Percentiles rank a stretch among this genome's conserved stretches.
Conservation (phyloP, 2,113 vertebrate genomes). For the zebrafish (Danio rerio) region DNA sequence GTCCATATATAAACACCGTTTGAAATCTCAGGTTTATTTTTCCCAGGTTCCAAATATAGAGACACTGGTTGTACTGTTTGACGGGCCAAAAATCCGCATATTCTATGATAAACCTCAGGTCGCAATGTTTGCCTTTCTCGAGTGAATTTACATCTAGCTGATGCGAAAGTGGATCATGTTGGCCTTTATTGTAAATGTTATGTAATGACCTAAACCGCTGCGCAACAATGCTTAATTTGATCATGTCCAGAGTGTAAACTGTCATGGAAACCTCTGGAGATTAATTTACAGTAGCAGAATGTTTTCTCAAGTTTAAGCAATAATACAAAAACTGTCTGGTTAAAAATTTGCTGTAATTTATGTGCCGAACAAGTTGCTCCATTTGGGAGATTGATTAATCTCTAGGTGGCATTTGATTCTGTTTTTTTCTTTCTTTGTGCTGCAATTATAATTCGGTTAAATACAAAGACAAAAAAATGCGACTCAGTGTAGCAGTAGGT, state of each 20-base stretch:
- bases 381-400: not conserved
- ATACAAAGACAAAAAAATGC: too few species aligned
- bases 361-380: not conserved
- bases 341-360: too few species aligned
- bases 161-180: not conserved
- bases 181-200: conserved; percentile 13
- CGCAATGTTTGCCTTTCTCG: not conserved
- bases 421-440: too few species aligned
- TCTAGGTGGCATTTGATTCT: not conserved
- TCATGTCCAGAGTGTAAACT: conserved; percentile 4
- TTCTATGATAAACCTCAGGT: not conserved
- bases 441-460: too few species aligned
- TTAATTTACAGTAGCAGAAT: not conserved
- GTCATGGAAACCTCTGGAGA: not conserved
- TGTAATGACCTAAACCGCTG: not conserved
- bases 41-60: not conserved
- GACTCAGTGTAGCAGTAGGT: too few species aligned
- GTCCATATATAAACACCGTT: conserved; percentile 5
- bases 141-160: conserved; percentile 2
- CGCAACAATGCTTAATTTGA: not conserved
- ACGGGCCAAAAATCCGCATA: not conserved
- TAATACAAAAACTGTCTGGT: too few species aligned
- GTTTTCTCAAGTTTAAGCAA: not conserved
- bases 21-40: not conserved
- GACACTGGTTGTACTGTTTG: conserved; percentile 7